Percentiles rank a stretch among this genome's conserved stretches.
Evolutionary conservation across 2,113 vertebrate genomes (phyloP).

Genomic region (Elaphurus davidianus): DNA sequence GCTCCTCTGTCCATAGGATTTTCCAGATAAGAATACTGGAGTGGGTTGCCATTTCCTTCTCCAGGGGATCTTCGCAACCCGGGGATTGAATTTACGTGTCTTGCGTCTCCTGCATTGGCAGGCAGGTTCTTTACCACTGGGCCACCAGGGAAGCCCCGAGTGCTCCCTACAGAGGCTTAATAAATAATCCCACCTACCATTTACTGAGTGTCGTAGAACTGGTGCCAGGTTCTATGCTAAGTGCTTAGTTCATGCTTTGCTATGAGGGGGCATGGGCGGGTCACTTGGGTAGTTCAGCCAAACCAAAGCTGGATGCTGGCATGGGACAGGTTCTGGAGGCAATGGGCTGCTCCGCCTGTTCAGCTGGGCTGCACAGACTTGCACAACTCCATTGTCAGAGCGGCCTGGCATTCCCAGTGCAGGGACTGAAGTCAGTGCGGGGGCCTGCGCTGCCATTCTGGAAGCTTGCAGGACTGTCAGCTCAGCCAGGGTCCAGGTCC

Average conservation of each 20-base stretch:
- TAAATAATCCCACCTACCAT: not conserved
- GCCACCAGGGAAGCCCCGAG: not conserved
- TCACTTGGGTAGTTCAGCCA: not conserved
- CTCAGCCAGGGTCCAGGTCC: not conserved
- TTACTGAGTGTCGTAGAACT: not conserved
- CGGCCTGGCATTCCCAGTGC: not conserved
- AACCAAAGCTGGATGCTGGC: not conserved
- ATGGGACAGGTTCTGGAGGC: not conserved
- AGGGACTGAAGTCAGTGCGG: not conserved
- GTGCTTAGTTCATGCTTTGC: not conserved
- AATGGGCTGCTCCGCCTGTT: not conserved
- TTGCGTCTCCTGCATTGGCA: not conserved
- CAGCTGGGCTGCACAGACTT: not conserved
- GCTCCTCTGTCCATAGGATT: not conserved
- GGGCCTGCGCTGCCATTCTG: not conserved
- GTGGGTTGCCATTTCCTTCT: not conserved
- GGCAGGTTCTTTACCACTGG: not conserved
- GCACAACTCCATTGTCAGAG: not conserved
- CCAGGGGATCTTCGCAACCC: not conserved
- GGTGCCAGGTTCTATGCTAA: not conserved
- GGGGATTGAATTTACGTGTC: not conserved
- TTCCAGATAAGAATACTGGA: not conserved
- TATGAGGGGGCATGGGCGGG: not conserved
- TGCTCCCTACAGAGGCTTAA: not conserved
- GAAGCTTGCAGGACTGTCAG: not conserved